Evolutionary conservation across 2,113 vertebrate genomes (phyloP).

Genomic region (Ptilorrhoa leucosticta): DNA sequence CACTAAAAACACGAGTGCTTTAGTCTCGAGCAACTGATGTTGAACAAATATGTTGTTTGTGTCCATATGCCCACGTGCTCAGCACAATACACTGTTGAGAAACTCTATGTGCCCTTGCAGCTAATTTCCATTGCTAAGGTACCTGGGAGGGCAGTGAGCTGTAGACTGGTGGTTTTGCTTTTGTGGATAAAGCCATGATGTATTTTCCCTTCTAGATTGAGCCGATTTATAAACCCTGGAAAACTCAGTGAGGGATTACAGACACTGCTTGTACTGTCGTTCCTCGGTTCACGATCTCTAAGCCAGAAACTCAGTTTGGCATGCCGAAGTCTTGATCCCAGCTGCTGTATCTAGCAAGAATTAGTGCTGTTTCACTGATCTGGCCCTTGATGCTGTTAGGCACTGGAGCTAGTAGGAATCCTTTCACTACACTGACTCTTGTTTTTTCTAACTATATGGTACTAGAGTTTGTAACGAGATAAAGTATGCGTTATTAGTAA

Average conservation of each 20-base stretch:
- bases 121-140: neutral
- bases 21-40: fast-evolving
- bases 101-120: neutral
- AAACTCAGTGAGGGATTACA: neutral
- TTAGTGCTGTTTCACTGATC: neutral
- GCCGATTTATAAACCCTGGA: neutral
- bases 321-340: neutral
- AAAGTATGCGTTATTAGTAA: neutral
- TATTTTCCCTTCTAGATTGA: neutral
- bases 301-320: neutral
- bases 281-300: neutral
- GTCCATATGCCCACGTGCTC: neutral
- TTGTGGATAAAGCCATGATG: neutral
- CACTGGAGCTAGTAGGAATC: neutral
- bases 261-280: neutral
- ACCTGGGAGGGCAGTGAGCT: neutral
- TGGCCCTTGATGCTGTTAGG: neutral
- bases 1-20: neutral
- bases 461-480: neutral
- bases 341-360: neutral
- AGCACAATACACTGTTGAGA: fast-evolving
- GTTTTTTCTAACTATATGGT: neutral
- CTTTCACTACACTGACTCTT: neutral
- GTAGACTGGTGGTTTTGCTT: neutral
- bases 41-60: neutral